Percentiles rank a stretch among this genome's conserved stretches.
Conservation (phyloP, 1,140 invertebrate species). For the Acromyrmex echinatior region DNA sequence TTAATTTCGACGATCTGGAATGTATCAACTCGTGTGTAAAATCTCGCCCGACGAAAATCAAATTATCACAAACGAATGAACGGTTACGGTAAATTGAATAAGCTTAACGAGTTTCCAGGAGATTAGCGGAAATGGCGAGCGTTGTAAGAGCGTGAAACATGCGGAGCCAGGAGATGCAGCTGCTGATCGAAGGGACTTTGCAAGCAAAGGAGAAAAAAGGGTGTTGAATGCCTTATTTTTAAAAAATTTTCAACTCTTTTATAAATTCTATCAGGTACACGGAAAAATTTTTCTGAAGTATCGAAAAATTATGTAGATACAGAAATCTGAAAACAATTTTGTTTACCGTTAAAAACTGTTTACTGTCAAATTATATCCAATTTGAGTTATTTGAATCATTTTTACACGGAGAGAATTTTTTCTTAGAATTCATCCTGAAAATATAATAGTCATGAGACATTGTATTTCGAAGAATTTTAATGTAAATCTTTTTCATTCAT, state of each 20-base stretch:
- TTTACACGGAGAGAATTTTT: too few species aligned
- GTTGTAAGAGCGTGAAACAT: slow-evolving; percentile 46
- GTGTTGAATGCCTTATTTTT: neutral
- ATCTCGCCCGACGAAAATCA: slow-evolving; percentile 56
- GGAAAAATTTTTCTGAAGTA: too few species aligned
- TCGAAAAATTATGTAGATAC: too few species aligned
- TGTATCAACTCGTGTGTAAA: slow-evolving; percentile 34
- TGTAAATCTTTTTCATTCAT: too few species aligned
- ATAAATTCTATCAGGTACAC: neutral
- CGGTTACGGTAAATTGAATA: slow-evolving; percentile 69
- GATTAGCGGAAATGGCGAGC: slow-evolving; percentile 63
- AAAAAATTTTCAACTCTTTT: neutral
- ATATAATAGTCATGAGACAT: too few species aligned
- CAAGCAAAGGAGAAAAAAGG: neutral
- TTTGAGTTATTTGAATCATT: too few species aligned
- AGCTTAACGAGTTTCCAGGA: slow-evolving; percentile 68
- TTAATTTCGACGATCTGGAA: slow-evolving; percentile 4
- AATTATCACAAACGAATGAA: slow-evolving; percentile 67
- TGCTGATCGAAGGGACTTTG: neutral
- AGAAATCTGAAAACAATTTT: too few species aligned
- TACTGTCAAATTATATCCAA: too few species aligned
- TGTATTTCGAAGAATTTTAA: too few species aligned
- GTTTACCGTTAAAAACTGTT: too few species aligned
- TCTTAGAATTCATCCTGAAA: too few species aligned
- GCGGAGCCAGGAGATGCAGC: slow-evolving; percentile 23